Evolutionary conservation across 2,888 invertebrate species (phyloP).

Genomic region (Melieria picta): DNA sequence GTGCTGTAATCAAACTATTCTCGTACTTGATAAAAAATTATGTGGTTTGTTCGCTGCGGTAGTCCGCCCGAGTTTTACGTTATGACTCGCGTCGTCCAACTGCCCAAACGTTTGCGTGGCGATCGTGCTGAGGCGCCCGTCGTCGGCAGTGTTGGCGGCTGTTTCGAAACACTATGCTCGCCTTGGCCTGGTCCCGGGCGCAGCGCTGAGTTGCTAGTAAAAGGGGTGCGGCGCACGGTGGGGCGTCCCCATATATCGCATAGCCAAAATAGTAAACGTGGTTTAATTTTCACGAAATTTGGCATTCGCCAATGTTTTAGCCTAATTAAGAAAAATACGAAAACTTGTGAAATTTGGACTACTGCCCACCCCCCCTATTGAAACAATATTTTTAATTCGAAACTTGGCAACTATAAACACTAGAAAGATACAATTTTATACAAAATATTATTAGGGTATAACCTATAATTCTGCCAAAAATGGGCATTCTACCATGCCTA

Average conservation of each 20-base stretch:
- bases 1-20: too few relatives aligned
- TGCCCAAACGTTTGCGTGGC: constrained; percentile 39
- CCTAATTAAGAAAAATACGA: background rate
- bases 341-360: background rate
- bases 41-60: constrained; percentile 17
- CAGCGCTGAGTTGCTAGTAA: background rate
- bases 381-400: too few relatives aligned
- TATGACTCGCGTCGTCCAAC: constrained; percentile 60
- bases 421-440: too few relatives aligned
- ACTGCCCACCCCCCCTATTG: too few relatives aligned
- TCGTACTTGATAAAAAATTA: too few relatives aligned
- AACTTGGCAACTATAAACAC: too few relatives aligned
- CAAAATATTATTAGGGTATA: too few relatives aligned
- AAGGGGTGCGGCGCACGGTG: background rate
- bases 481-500: too few relatives aligned
- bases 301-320: background rate
- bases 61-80: constrained; percentile 49
- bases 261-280: too few relatives aligned
- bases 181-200: background rate
- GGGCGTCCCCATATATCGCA: too few relatives aligned
- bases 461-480: too few relatives aligned
- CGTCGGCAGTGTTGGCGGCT: constrained; percentile 2
- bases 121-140: constrained; percentile 15
- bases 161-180: background rate
- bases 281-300: background rate